Evolutionary conservation across 2,888 invertebrate species (phyloP).

Genomic region (Drosophila merina): DNA sequence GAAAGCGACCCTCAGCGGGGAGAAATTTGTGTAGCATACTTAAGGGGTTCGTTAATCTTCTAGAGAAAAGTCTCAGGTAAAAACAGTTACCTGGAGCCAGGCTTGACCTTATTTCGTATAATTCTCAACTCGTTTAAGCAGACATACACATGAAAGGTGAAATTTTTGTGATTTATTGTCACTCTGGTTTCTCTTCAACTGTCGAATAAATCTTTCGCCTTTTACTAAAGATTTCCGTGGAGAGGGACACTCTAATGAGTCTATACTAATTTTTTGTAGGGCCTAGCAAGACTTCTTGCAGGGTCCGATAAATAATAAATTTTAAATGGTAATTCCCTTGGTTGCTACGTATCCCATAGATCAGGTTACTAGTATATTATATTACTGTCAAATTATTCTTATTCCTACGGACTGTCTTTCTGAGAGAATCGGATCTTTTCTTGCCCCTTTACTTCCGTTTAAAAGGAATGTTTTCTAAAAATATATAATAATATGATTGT

Average conservation of each 20-base stretch:
- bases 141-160: background rate
- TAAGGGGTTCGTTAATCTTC: constrained; percentile 1
- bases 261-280: constrained; percentile 78
- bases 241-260: constrained; percentile 77
- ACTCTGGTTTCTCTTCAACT: constrained; percentile 88
- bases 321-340: background rate
- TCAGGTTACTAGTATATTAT: constrained; percentile 27
- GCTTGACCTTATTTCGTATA: constrained; percentile 18
- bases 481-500: too few species aligned
- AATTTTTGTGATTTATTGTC: rapidly evolving
- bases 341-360: constrained; percentile 41
- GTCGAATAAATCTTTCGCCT: constrained; percentile 82
- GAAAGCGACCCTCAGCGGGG: background rate
- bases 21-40: constrained; percentile 1
- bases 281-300: constrained; percentile 34
- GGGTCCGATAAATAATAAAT: constrained; percentile 37
- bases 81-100: background rate
- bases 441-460: too few species aligned
- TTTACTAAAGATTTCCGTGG: constrained; percentile 83
- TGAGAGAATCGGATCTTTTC: constrained; percentile 18
- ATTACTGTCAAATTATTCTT: constrained; percentile 39
- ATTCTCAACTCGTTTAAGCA: constrained; percentile 55
- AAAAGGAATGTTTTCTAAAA: too few species aligned
- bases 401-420: constrained; percentile 20
- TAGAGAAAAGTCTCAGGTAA: background rate